These are phyloP conservation scores for Callithrix jacchus DNA, from an alignment of 2,113 vertebrate species.

Conservation along the genomic window DNA sequence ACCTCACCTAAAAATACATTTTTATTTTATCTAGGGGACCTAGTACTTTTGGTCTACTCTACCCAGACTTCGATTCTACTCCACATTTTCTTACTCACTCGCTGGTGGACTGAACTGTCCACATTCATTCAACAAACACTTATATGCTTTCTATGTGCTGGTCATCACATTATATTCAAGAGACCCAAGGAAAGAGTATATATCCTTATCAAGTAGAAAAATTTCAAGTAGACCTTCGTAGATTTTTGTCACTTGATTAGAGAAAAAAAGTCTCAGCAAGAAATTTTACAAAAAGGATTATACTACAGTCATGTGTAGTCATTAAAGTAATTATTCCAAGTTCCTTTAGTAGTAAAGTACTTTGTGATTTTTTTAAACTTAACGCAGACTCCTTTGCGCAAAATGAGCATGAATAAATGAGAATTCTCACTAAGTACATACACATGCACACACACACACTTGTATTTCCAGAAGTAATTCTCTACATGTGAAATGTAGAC, in stretches of 20 bases:
- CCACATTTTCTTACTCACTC: not conserved
- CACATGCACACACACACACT: not conserved
- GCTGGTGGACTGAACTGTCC: not conserved
- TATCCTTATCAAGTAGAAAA: not conserved
- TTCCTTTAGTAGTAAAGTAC: not conserved
- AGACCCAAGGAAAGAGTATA: not conserved
- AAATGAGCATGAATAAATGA: not conserved
- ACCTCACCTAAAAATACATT: not conserved
- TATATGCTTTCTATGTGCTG: not conserved
- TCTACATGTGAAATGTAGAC: not conserved
- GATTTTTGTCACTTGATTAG: not conserved
- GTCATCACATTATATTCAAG: not conserved
- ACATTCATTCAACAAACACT: not conserved
- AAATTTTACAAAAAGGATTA: not conserved
- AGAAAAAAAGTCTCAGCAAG: not conserved
- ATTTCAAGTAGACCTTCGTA: not conserved
- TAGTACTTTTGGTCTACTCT: not conserved
- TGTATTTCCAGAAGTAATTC: not conserved
- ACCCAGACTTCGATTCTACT: not conserved
- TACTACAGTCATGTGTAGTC: not conserved
- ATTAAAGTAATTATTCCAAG: not conserved
- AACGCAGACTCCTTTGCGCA: not conserved
- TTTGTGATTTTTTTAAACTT: not conserved
- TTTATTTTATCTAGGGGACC: not conserved
- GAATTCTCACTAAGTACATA: constrained; percentile 8